Conservation (phyloP, 2,113 vertebrate genomes). For the Pseudorasbora parva region DNA sequence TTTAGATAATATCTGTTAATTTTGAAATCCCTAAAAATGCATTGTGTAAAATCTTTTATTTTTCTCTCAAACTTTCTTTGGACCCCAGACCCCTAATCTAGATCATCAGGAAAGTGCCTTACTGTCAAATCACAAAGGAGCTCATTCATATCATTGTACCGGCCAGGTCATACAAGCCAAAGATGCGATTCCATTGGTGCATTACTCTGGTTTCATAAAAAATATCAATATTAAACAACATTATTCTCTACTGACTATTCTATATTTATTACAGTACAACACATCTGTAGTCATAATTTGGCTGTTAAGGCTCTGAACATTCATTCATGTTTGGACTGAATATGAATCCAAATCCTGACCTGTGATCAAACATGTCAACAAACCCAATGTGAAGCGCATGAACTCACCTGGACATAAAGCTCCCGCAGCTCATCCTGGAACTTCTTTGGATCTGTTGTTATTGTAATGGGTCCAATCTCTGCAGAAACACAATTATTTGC, state of each 20-base stretch:
- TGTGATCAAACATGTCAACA: conserved; percentile 20
- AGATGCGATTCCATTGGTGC: conserved; percentile 24
- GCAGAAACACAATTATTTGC: conserved; percentile 60
- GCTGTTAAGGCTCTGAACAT: not conserved
- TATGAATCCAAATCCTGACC: not conserved
- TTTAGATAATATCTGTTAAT: not conserved
- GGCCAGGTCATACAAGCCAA: conserved; percentile 54
- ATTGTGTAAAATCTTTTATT: not conserved
- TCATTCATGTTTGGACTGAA: conserved; percentile 4
- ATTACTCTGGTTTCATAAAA: not conserved
- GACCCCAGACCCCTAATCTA: not conserved
- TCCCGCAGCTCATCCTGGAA: conserved; percentile 97
- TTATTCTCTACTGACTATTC: not conserved
- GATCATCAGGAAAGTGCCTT: not conserved
- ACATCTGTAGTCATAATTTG: not conserved
- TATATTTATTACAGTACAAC: not conserved
- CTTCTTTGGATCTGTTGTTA: conserved; percentile 98
- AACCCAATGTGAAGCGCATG: conserved; percentile 8
- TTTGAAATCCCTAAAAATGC: not conserved
- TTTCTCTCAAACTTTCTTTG: not conserved
- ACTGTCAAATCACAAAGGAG: not conserved
- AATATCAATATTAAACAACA: not conserved
- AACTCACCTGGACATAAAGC: conserved; percentile 95
- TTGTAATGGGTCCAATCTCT: conserved; percentile 98
- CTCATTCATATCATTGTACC: not conserved